Base-by-base conservation (phyloP, 1,140 invertebrate genomes). In the Fopius arisanus region DNA sequence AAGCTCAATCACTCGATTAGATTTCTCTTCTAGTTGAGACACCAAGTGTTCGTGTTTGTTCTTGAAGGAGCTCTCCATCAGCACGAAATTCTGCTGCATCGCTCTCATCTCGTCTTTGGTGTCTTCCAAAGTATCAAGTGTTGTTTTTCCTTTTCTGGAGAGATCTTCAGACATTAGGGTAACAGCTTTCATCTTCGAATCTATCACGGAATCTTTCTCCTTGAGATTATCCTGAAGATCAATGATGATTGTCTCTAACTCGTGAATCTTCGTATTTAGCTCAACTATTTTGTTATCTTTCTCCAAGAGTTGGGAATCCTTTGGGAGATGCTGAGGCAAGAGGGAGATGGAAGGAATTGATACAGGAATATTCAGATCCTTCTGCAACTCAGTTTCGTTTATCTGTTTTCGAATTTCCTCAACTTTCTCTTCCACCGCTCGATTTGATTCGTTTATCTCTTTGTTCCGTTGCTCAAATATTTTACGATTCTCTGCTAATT, bases 191-290 rank as follows among this genome's bases (percentile, higher is more conserved):
- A 94, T 96, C 84, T 95, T 91, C 10, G 95, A 92, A 84, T 94
- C 91, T 80, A 96, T 95, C 51, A 97, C 93, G 80, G 93, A 92
- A 83, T 96, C 94, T 84, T 96, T 96, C 81, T 96, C 95, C 80
- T 92, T 92, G 19, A 96, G 89, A 85, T 92, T 93, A 86, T 96
- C 95, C 87, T 93, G 91, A 68, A 94, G 87, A 85, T 93, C 92
- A 37, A 93, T 80, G 63, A 94, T 89, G 75, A 87, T 90, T 9
- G 89, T 90, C 82, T 94, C 92, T 75, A 94, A 82, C 82, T 91
- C 90, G 75, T 89, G 84, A 70, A 92, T 89, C 83, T 90, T 91
- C 19, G 78, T 78, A 82, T 85, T 88, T n/a, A 90, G 77, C 70
- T 90, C 88, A 1, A 79, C 72, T 41, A 90, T 87, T 78, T 84